Percentiles rank a stretch among this genome's conserved stretches.
Conservation (phyloP, 1,140 invertebrate species). For the Drosophila grimshawi region DNA sequence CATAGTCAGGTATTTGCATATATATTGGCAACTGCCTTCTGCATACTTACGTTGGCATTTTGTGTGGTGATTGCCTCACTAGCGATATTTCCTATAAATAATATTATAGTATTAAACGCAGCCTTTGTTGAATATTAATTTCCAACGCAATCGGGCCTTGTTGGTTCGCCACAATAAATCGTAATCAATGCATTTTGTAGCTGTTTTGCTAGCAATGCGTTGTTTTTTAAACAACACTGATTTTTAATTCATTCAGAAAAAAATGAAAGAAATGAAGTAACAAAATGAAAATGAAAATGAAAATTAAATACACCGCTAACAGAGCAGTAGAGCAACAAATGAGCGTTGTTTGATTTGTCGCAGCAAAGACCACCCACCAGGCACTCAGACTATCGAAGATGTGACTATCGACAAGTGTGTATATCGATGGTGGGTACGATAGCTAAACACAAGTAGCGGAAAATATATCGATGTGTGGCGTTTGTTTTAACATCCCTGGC, state of each 20-base stretch:
- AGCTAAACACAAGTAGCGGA: constrained; percentile 13
- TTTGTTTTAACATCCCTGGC: constrained; percentile 48
- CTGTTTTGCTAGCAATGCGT: neutral
- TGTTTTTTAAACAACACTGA: neutral
- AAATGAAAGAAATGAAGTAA: constrained; percentile 37
- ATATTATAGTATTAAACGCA: constrained; percentile 36
- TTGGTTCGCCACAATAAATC: constrained; percentile 29
- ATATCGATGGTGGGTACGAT: constrained; percentile 33
- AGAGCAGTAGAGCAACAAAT: constrained; percentile 38
- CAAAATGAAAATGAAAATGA: constrained; percentile 30
- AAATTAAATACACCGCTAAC: constrained; percentile 46
- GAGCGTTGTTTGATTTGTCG: constrained; percentile 44
- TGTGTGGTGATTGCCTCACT: constrained; percentile 13
- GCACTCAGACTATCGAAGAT: constrained; percentile 15
- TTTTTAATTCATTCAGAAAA: constrained; percentile 33
- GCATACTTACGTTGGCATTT: constrained; percentile 47
- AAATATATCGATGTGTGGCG: constrained; percentile 41
- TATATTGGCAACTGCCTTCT: neutral
- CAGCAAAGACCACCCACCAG: constrained; percentile 44
- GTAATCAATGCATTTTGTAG: constrained; percentile 32
- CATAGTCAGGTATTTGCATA: neutral
- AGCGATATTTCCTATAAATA: constrained; percentile 13
- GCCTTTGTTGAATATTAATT: constrained; percentile 52
- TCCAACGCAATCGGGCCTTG: constrained; percentile 24
- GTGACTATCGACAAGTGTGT: neutral